Base-by-base conservation (phyloP, 2,888 invertebrate species). In the Coenonympha arcania region DNA sequence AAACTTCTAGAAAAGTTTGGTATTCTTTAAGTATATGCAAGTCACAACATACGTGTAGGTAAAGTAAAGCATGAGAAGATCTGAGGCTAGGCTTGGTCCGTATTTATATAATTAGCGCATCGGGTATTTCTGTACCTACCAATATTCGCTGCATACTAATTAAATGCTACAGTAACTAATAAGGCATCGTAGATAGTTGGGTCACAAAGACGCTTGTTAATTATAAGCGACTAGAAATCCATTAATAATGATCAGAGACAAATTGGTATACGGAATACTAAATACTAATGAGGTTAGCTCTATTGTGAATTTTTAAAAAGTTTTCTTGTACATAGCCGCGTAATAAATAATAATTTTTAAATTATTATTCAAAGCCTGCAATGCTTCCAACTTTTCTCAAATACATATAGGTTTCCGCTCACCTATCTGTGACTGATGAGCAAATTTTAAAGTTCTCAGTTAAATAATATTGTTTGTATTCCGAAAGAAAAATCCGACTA, bases 181-280 rank as follows among this genome's bases (percentile, higher is more conserved):
- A 34, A 28, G 15, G 26, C 36, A 31, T 28, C n/a, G 30, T 22
- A 36, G 11, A 46, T 48, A 54, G 55, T 58, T 55, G 54, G 45
- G 41, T 52, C 49, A 36, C 36, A 24, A n/a, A 36, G 46, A 15
- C 26, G 18, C 43, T 36, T 39, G 50, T 60, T 65, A 65, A 67
- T 68, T 66, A 47, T 24, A 15, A 20, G 48, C 54, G 58, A 57
- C 57, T 55, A 57, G 54, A 48, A 52, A 50, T 55, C 70, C 70
- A 71, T 73, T 74, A 74, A 69, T 73, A 72, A 60, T 50, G 61
- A n/a, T n/a, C n/a, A n/a, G n/a, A n/a, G n/a, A 50, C 56, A 72
- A 75, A 75, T 75, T 76, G 69, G 63, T 61, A 49, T 58, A 65
- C 65, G 63, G 53, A 61, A 59, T 62, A 60, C 57, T 61, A 70